phyloP scores from a whole-genome alignment of 2,888 invertebrate species.

The Spodoptera exigua region DNA sequence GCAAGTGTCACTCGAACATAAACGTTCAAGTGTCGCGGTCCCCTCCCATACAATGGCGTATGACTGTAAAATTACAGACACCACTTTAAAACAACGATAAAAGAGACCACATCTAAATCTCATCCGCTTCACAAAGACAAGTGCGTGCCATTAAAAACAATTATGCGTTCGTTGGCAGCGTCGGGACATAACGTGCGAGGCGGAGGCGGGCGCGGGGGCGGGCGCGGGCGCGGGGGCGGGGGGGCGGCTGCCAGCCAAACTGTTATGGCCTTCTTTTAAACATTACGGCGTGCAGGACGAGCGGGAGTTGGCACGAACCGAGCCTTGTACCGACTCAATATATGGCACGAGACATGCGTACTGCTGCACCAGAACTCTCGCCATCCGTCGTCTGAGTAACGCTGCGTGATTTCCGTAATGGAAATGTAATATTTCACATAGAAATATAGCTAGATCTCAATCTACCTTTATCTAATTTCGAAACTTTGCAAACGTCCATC shows the following conservation, averaged over 20 bases:
- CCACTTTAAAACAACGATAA: conserved; percentile 19
- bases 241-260: conserved; percentile 46
- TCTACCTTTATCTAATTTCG: too few relatives aligned
- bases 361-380: background rate
- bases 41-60: conserved; percentile 1
- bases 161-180: conserved; percentile 55
- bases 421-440: too few relatives aligned
- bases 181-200: conserved; percentile 45
- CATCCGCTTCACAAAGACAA: conserved; percentile 36
- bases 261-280: conserved; percentile 58
- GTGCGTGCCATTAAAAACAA: conserved; percentile 57
- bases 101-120: conserved; percentile 27
- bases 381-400: background rate
- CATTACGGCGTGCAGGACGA: conserved; percentile 35
- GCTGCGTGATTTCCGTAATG: background rate
- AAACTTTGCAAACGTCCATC: too few relatives aligned
- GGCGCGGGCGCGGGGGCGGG: conserved; percentile 2
- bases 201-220: conserved; percentile 13
- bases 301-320: conserved; percentile 35
- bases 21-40: background rate
- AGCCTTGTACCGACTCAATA: conserved; percentile 20
- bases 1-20: too few relatives aligned
- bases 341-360: conserved; percentile 10
- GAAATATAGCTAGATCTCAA: too few relatives aligned
- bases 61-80: conserved; percentile 7